phyloP scores from a whole-genome alignment of 2,797 vertebrate genomes.

The Myioborus miniatus region DNA sequence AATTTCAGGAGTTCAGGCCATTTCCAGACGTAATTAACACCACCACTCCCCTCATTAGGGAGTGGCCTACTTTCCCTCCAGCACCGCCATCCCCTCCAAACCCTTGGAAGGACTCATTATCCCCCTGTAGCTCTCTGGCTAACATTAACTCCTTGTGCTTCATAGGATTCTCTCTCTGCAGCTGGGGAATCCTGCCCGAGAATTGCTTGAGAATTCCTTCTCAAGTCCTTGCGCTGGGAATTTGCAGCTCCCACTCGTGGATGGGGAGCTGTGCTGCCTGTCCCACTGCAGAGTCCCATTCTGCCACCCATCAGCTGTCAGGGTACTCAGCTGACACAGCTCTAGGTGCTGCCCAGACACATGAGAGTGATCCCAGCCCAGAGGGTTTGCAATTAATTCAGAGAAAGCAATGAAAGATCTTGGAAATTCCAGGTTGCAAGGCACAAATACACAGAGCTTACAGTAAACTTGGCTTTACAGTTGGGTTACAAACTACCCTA shows the following conservation, averaged over 20 bases:
- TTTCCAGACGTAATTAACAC: slow-evolving; percentile 47
- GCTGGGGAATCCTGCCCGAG: fast-evolving
- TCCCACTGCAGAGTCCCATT: not conserved
- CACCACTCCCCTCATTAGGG: slow-evolving; percentile 47
- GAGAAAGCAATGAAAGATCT: not conserved
- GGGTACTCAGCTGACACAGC: not conserved
- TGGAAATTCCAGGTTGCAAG: not conserved
- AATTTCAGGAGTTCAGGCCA: slow-evolving; percentile 40
- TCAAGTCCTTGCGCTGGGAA: not conserved
- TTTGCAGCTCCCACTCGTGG: not conserved
- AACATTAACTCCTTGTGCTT: not conserved
- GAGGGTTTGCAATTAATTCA: not conserved
- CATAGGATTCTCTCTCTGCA: not conserved
- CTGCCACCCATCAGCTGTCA: not conserved
- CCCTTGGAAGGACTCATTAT: not conserved
- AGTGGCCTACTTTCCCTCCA: slow-evolving; percentile 44
- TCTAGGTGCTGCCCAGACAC: not conserved
- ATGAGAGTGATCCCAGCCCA: not conserved
- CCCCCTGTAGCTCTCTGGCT: not conserved
- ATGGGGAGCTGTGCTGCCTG: not conserved
- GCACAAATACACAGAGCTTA: not conserved
- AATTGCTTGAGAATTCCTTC: not conserved
- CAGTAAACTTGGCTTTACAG: not conserved
- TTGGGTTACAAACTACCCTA: not conserved
- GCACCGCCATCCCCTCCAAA: not conserved